A percentile compares a stretch with the other conserved stretches of the same genome.
Conservation (phyloP, 2,888 invertebrate species). For the Pycnomerus fuliginosus region DNA sequence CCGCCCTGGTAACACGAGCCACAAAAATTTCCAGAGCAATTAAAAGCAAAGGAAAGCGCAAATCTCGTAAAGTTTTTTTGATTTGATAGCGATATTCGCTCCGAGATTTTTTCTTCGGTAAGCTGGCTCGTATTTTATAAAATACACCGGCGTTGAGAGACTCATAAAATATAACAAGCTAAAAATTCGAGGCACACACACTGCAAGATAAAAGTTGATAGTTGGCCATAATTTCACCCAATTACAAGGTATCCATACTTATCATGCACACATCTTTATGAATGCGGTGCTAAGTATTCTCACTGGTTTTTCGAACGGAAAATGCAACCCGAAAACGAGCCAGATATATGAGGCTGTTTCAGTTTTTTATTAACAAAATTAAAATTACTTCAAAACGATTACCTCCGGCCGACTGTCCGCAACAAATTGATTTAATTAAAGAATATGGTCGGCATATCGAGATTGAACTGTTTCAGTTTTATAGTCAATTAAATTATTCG, state of each 20-base stretch:
- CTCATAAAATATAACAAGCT: conserved; percentile 28
- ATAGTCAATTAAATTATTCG: conserved; percentile 22
- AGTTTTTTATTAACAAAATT: conserved; percentile 7
- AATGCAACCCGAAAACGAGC: conserved; percentile 8
- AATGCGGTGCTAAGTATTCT: conserved; percentile 25
- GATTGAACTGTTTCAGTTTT: conserved; percentile 5
- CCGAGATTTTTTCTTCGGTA: too few species aligned
- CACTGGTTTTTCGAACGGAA: neutral
- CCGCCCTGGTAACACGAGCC: too few species aligned
- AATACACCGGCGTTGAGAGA: conserved; percentile 5
- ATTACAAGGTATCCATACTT: conserved; percentile 32
- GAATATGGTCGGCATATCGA: conserved; percentile 12
- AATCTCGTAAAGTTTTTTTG: too few species aligned
- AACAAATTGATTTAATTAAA: conserved; percentile 24
- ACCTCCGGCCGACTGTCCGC: conserved; percentile 8
- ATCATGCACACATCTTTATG: conserved; percentile 34
- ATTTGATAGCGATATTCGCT: too few species aligned
- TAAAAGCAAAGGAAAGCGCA: too few species aligned
- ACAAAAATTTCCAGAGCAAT: too few species aligned
- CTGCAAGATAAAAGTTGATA: conserved; percentile 28
- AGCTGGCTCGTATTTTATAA: too few species aligned
- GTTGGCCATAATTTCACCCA: conserved; percentile 33
- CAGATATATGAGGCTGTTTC: conserved; percentile 5
- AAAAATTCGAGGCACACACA: conserved; percentile 28
- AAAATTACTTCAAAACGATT: conserved; percentile 8